Percentiles rank a stretch among this genome's conserved stretches.
Evolutionary conservation across 2,113 vertebrate genomes (phyloP).

Genomic region (Psephotus haematonotus): DNA sequence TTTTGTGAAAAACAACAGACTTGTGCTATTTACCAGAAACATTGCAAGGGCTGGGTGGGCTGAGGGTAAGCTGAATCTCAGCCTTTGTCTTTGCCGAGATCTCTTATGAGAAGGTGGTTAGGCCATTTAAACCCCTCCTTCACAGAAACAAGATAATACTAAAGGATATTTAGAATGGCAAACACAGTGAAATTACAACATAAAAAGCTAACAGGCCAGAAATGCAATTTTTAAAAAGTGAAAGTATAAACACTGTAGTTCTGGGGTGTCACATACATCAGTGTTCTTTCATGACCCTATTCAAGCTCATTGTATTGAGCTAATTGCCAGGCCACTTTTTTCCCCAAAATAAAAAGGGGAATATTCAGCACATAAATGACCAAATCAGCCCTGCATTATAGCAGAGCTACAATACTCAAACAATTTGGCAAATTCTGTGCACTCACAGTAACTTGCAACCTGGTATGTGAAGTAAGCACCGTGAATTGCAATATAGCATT

Average conservation of each 20-base stretch:
- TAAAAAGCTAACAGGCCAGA: background rate
- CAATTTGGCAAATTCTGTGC: conserved; percentile 20
- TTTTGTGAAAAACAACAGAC: background rate
- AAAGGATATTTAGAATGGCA: background rate
- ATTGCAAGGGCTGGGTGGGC: background rate
- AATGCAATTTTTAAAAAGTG: background rate
- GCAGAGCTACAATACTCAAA: conserved; percentile 9
- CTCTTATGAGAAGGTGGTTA: background rate
- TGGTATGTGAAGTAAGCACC: conserved; percentile 21
- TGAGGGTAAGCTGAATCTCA: background rate
- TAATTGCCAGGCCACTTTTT: background rate
- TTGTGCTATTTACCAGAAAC: background rate
- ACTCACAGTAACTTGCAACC: conserved; percentile 14
- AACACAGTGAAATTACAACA: background rate
- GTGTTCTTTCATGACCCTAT: background rate
- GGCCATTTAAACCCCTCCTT: background rate
- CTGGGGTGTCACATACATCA: background rate
- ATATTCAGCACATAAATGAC: background rate
- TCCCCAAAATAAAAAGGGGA: background rate
- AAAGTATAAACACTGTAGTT: conserved; percentile 9
- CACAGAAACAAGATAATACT: background rate
- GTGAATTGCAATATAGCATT: conserved; percentile 22
- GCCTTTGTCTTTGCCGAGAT: background rate
- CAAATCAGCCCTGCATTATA: background rate
- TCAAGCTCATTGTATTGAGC: background rate